A percentile compares a stretch with the other conserved stretches of the same genome.
These are phyloP conservation scores for Pemphredon lugubris DNA, from an alignment of 2,888 invertebrate species.

Conservation along the genomic window DNA sequence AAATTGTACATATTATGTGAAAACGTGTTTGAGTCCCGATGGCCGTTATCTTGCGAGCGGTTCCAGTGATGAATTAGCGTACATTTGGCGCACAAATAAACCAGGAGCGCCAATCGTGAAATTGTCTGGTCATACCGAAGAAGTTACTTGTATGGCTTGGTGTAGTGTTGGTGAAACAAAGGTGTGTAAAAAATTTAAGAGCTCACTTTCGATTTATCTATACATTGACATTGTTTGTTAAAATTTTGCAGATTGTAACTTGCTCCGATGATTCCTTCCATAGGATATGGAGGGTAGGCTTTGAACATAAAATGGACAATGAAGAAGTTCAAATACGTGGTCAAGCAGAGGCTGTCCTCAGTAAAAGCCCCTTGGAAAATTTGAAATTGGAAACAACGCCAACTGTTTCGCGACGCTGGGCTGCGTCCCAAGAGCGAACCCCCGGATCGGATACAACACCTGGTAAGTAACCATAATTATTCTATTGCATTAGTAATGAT, in stretches of 20 bases:
- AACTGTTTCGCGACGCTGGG: conserved; percentile 64
- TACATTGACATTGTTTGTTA: not conserved
- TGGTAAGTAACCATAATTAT: conserved; percentile 43
- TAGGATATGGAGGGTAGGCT: conserved; percentile 88
- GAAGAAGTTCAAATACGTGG: conserved; percentile 81
- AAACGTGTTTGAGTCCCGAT: conserved; percentile 91
- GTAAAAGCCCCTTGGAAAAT: conserved; percentile 50
- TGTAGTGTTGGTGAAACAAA: conserved; percentile 83
- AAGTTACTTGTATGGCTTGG: conserved; percentile 95
- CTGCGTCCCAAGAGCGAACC: conserved; percentile 64
- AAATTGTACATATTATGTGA: conserved; percentile 92
- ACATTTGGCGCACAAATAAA: conserved; percentile 90
- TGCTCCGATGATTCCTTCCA: conserved; percentile 92
- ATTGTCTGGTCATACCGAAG: conserved; percentile 90
- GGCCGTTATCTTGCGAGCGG: conserved; percentile 92
- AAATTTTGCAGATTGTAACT: conserved; percentile 82
- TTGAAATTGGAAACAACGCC: conserved; percentile 73
- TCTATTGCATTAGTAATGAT: not conserved
- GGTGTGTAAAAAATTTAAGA: conserved; percentile 64
- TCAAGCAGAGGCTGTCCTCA: conserved; percentile 80
- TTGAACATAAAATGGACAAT: conserved; percentile 79
- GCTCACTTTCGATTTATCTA: not conserved
- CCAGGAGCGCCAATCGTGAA: conserved; percentile 86
- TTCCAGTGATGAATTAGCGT: conserved; percentile 93
- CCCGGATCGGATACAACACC: conserved; percentile 67